A percentile compares a stretch with the other conserved stretches of the same genome.
Evolutionary conservation across 2,113 vertebrate genomes (phyloP).

Genomic region (Callithrix jacchus): DNA sequence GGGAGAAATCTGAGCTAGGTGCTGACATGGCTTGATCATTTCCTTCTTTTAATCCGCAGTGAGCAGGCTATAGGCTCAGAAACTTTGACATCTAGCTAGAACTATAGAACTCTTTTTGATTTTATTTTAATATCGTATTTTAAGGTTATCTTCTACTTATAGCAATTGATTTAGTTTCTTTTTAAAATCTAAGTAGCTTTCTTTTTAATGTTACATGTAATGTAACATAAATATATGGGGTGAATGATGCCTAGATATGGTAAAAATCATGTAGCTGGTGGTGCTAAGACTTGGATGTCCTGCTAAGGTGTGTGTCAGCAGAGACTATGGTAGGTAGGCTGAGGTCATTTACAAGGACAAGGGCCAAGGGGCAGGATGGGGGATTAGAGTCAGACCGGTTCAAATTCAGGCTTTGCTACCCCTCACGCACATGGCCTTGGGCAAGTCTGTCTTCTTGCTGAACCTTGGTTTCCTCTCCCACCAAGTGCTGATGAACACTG

Average conservation of each 20-base stretch:
- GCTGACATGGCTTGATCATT: not conserved
- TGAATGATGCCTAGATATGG: not conserved
- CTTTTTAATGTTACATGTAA: not conserved
- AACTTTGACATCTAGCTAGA: not conserved
- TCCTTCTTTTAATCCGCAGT: not conserved
- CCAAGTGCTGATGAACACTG: not conserved
- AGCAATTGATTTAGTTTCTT: not conserved
- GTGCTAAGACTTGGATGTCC: not conserved
- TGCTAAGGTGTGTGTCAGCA: not conserved
- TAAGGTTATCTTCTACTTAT: not conserved
- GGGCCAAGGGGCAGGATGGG: not conserved
- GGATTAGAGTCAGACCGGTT: not conserved
- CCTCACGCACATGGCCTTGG: not conserved
- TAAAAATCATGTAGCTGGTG: not conserved
- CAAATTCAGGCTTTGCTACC: not conserved
- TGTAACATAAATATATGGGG: too few relatives aligned
- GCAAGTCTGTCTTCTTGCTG: not conserved
- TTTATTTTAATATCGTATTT: not conserved
- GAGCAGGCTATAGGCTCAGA: not conserved
- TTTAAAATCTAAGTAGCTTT: not conserved
- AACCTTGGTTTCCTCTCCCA: not conserved
- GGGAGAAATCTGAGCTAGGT: not conserved
- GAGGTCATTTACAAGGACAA: not conserved
- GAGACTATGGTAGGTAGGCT: fast-evolving
- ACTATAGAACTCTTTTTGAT: not conserved